phyloP scores from a whole-genome alignment of 30 jellyfish, hydroid and myxozoan genomes.

The Cassiopea andromeda region DNA sequence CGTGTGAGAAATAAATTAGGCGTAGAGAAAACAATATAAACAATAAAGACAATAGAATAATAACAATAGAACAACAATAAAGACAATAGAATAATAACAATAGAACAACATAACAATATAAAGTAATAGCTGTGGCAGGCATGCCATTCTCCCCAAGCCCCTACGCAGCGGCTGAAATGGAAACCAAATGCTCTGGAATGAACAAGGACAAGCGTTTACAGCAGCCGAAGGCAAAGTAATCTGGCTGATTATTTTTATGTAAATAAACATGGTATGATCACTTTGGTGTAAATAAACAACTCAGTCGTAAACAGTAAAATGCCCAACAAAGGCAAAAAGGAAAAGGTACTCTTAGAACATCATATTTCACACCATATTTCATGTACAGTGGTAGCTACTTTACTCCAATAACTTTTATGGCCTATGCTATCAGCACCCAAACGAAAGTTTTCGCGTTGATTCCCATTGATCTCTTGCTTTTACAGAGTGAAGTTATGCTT shows the following conservation, averaged over 20 bases:
- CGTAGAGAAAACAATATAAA: too few species aligned
- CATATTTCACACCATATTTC: neutral
- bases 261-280: slow-evolving; percentile 30
- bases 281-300: neutral
- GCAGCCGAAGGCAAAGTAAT: neutral
- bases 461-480: neutral
- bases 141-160: slow-evolving; percentile 53
- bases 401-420: neutral
- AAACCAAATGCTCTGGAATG: slow-evolving; percentile 28
- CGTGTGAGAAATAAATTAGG: too few species aligned
- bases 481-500: neutral
- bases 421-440: slow-evolving; percentile 1
- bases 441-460: neutral
- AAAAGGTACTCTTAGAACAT: slow-evolving; percentile 92
- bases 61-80: too few species aligned
- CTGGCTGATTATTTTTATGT: slow-evolving; percentile 32
- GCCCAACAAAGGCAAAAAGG: slow-evolving; percentile 94
- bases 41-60: too few species aligned
- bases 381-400: neutral
- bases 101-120: too few species aligned
- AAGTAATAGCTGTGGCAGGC: too few species aligned
- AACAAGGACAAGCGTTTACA: neutral
- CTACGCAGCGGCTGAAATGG: slow-evolving; percentile 27
- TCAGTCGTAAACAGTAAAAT: slow-evolving; percentile 41
- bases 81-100: too few species aligned